Evolutionary conservation across 2,113 vertebrate species (phyloP).

Genomic region (Poeciliopsis retropinna): DNA sequence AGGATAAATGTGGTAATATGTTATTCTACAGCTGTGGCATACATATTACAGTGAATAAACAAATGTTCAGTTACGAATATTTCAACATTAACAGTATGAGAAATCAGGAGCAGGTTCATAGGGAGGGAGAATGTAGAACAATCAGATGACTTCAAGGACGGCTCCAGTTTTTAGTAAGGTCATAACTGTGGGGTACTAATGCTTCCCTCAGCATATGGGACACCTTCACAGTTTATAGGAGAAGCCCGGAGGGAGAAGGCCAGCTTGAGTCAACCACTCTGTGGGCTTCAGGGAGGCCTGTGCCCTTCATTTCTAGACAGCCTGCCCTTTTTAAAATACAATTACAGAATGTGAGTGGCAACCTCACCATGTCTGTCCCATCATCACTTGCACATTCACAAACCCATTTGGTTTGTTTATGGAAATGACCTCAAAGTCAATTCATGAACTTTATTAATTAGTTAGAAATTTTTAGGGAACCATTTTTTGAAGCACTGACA

Average conservation of each 20-base stretch:
- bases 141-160: conserved; percentile 57
- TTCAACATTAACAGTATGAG: not conserved
- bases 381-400: conserved; percentile 3
- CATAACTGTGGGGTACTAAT: conserved; percentile 49
- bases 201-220: conserved; percentile 41
- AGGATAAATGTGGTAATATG: not conserved
- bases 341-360: conserved; percentile 51
- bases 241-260: conserved; percentile 57
- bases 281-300: conserved; percentile 55
- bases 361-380: conserved; percentile 28
- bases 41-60: not conserved
- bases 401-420: conserved; percentile 23
- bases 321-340: conserved; percentile 71
- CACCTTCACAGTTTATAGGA: conserved; percentile 71
- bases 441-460: not conserved
- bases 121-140: conserved; percentile 1
- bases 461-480: not conserved
- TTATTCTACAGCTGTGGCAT: not conserved
- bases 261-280: conserved; percentile 36
- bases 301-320: conserved; percentile 67
- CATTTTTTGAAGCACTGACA: not conserved
- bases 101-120: conserved; percentile 4
- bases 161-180: conserved; percentile 47
- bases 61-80: not conserved
- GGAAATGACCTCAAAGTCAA: not conserved